Evolutionary conservation across 2,797 vertebrate species (phyloP).

Genomic region (Glyptemys insculpta): DNA sequence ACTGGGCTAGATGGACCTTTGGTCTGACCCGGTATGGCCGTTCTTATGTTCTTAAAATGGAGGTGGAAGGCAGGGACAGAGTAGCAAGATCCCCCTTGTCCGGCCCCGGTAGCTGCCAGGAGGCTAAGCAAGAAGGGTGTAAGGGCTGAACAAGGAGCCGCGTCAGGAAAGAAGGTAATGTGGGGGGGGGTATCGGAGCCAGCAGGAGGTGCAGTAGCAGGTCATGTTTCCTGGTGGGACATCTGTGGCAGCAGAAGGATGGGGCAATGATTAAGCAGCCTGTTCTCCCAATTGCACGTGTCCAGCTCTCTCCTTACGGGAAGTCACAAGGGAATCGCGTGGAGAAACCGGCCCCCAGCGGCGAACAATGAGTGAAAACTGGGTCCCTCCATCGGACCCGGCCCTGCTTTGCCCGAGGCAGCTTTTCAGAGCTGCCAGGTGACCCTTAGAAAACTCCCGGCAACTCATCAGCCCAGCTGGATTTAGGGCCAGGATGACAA

Average conservation of each 20-base stretch:
- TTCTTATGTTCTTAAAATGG: too few species aligned
- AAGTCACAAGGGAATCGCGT: background rate
- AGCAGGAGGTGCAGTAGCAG: background rate
- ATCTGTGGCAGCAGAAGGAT: background rate
- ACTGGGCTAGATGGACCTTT: too few species aligned
- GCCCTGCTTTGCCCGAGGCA: background rate
- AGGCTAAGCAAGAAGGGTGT: background rate
- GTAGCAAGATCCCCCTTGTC: background rate
- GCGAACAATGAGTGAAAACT: background rate
- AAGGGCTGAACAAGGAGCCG: background rate
- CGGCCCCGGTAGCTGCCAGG: background rate
- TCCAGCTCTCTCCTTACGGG: background rate
- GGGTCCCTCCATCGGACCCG: background rate
- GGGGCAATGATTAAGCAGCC: background rate
- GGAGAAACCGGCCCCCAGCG: background rate
- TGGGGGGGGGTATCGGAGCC: too few species aligned
- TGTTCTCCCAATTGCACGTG: background rate
- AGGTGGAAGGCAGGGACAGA: fast-evolving
- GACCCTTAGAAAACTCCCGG: background rate
- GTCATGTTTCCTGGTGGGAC: background rate
- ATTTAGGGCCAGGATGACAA: background rate
- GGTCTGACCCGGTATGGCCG: too few species aligned
- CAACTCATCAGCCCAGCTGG: background rate
- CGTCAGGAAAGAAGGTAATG: background rate
- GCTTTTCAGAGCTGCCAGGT: background rate